Evolutionary conservation across 2,888 invertebrate species (phyloP), one percentile per base, ranked within the genome.

Genomic region (Choristoneura rosaceana): DNA sequence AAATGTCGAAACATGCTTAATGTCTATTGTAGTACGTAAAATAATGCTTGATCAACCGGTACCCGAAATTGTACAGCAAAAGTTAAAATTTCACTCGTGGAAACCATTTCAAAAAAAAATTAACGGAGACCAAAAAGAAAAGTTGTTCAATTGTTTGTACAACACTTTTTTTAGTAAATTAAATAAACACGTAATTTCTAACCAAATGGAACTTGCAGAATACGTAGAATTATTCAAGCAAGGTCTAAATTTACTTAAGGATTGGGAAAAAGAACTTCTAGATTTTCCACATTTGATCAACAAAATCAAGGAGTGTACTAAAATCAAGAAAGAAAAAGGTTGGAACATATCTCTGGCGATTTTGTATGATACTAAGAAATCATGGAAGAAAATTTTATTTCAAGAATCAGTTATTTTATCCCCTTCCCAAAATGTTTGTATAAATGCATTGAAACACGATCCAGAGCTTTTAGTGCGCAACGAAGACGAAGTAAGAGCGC

Each of bases 391-490:
- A 74, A 70, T 76, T 25, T 79, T 92, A 78, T 91, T 92, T 76
- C 84, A 89, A 70, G 87, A 90, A 45, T 92, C 91, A 2, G 50
- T 92, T 52, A 41, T 74, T 17, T 71, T 92, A 70, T 77, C 77
- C 55, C 87, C 86, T 4, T 80, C 79, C 34, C 85, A 87, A 75
- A 79, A 83, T 14, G 86, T 81, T 10, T 87, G 85, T 66, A 63
- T 92, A 14, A 91, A 92, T 75, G 87, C 86, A 12, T 75, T 92
- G 10, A 92, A 92, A 79, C 91, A 92, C 73, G 85, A 86, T 8
- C 87, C 91, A 12, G 75, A 75, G 52, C 75, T 91, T 62, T 76
- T 92, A 17, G 68, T 71, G 45, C 81, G 82, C 14, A 77, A 87
- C 74, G 77, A 79, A 38, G 74, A 74, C 1, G 80, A 84, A 50